Evolutionary conservation across 2,888 invertebrate species (phyloP), one percentile per base, ranked within the genome.

Genomic region (Thymelicus lineola): DNA sequence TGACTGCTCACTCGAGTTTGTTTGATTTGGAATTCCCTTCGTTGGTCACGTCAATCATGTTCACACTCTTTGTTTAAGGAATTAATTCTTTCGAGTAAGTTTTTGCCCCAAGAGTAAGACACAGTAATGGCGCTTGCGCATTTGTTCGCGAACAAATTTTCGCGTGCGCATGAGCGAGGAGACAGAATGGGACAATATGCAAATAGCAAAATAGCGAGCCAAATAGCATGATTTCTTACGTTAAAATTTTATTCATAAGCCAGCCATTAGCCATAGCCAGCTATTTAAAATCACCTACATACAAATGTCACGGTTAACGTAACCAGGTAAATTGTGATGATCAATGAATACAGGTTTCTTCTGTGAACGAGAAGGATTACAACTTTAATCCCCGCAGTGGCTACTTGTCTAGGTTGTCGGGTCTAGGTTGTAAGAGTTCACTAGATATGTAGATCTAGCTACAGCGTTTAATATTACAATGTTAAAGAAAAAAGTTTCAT

Each of bases 1-100:
- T 82, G 84, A 80, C 86, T 86, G 81, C 84, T 86, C 87, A 85
- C 85, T 79, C 84, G 75, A 80, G 85, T 86, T 85, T 84, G 86
- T 85, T 84, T 91, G 89, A 90, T 91, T 90, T 88, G 85, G 60
- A 86, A 88, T 86, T 89, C 87, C 85, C 85, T 82, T 82, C 82
- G 78, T 82, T 81, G 78, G 77, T 76, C 75, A 72, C 77, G 79
- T 80, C 80, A 81, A 81, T 81, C 79, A 79, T 74, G 75, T 74
- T 77, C 76, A 77, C 75, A 76, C 77, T 76, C 74, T 70, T 76
- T 74, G 74, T 74, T 74, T 73, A 76, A 72, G 67, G 60, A 67
- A 65, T 65, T 70, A 70, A 70, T 70, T 64, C 53, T 50, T 70
- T 50, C 42, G 59, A 53, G 7, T 58, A 42, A 59, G 17, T 63